phyloP scores from a whole-genome alignment of 2,888 invertebrate genomes.

The Polia nebulosa region DNA sequence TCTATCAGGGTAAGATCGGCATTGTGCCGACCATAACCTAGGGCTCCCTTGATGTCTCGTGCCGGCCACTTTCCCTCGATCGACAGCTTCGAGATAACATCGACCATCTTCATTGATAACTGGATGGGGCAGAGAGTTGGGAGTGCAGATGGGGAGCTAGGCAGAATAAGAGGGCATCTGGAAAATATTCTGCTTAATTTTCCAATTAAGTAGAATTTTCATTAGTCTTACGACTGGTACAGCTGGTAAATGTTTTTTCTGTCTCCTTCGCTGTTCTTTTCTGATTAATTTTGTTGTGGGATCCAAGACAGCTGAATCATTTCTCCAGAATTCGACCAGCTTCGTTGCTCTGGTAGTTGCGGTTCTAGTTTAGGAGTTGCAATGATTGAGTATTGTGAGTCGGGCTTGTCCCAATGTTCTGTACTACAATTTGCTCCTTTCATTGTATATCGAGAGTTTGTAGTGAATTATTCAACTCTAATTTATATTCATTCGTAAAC shows the following conservation, averaged over 20 bases:
- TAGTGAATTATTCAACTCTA: not conserved
- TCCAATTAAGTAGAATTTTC: not conserved
- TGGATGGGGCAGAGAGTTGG: slow-evolving; percentile 73
- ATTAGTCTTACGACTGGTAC: not conserved
- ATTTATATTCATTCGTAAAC: slow-evolving; percentile 4
- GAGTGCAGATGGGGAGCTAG: slow-evolving; percentile 55
- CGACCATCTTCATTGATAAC: slow-evolving; percentile 87
- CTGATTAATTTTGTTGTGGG: not conserved
- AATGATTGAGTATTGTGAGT: too few relatives aligned
- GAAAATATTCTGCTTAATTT: too few relatives aligned
- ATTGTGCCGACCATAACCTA: slow-evolving; percentile 66
- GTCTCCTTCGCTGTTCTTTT: not conserved
- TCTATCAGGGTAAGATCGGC: slow-evolving; percentile 31
- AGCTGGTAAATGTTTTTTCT: not conserved
- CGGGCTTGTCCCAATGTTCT: not conserved
- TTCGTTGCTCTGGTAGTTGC: too few relatives aligned
- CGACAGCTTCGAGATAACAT: slow-evolving; percentile 72
- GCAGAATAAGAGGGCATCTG: slow-evolving; percentile 26
- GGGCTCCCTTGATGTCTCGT: slow-evolving; percentile 59
- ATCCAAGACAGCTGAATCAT: not conserved
- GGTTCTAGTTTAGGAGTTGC: too few relatives aligned
- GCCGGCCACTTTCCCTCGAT: slow-evolving; percentile 75
- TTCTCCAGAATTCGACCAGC: not conserved
- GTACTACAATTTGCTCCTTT: not conserved
- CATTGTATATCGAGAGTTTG: not conserved